A percentile compares a stretch with the other conserved stretches of the same genome.
Evolutionary conservation across 2,113 vertebrate genomes (phyloP).

Genomic region (Thomomys bottae): DNA sequence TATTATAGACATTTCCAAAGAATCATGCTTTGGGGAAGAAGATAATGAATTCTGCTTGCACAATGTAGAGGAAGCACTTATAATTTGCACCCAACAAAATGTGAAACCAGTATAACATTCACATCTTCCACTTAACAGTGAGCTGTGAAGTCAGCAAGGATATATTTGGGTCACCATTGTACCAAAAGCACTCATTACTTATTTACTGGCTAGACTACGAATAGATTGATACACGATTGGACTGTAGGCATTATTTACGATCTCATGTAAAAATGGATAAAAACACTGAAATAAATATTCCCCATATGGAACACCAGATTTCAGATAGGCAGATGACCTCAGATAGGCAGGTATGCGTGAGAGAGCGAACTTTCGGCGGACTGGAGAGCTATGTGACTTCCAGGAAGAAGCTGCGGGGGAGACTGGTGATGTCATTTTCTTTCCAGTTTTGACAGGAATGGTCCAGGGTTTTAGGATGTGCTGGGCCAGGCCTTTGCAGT

Average conservation of each 20-base stretch:
- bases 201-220: not conserved
- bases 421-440: constrained; percentile 7
- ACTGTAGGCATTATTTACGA: not conserved
- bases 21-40: not conserved
- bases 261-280: not conserved
- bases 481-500: not conserved
- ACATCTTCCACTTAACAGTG: not conserved
- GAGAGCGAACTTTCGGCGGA: not conserved
- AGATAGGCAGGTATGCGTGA: not conserved
- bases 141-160: not conserved
- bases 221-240: not conserved
- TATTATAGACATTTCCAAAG: constrained; percentile 15
- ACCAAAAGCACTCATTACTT: not conserved
- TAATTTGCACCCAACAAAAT: not conserved
- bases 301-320: not conserved
- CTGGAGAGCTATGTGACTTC: not conserved
- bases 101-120: not conserved
- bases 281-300: not conserved
- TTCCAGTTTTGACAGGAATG: constrained; percentile 33
- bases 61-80: not conserved
- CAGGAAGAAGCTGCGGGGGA: not conserved
- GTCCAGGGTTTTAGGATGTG: not conserved
- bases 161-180: not conserved
- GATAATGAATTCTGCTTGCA: not conserved
- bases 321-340: not conserved